Evolutionary conservation across 2,797 vertebrate genomes (phyloP).

Genomic region (Crocodylus rhombifer): DNA sequence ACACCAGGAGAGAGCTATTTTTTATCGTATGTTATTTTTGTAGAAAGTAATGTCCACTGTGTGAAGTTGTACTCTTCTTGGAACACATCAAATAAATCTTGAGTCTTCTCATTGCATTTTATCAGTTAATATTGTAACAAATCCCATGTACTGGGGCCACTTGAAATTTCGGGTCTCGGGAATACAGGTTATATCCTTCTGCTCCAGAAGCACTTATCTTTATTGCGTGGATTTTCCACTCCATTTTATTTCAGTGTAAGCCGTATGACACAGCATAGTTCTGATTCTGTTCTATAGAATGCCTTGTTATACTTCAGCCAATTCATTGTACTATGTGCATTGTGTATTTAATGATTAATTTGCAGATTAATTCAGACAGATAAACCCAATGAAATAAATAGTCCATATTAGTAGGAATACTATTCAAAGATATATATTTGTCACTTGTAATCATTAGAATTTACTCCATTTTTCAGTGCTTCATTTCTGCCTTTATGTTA

Average conservation of each 20-base stretch:
- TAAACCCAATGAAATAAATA: neutral
- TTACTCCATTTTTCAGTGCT: neutral
- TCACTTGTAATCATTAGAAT: neutral
- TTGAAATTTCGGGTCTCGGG: neutral
- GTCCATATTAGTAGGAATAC: neutral
- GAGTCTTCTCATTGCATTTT: neutral
- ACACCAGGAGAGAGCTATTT: neutral
- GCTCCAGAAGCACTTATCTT: slow-evolving; percentile 32
- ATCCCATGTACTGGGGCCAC: slow-evolving; percentile 3
- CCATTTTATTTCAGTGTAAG: neutral
- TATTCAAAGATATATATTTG: neutral
- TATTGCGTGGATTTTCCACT: neutral
- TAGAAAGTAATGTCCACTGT: neutral
- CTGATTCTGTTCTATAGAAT: neutral
- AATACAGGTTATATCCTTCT: neutral
- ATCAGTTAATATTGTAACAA: neutral
- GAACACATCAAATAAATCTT: neutral
- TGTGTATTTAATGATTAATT: neutral
- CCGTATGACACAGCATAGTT: neutral
- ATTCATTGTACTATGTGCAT: neutral
- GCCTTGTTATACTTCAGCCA: neutral
- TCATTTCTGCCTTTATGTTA: neutral
- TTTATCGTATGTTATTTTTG: neutral
- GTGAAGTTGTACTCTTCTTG: neutral
- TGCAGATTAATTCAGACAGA: neutral